Base-by-base conservation (phyloP, 2,888 invertebrate genomes). In the Ferdinandea cuprea region DNA sequence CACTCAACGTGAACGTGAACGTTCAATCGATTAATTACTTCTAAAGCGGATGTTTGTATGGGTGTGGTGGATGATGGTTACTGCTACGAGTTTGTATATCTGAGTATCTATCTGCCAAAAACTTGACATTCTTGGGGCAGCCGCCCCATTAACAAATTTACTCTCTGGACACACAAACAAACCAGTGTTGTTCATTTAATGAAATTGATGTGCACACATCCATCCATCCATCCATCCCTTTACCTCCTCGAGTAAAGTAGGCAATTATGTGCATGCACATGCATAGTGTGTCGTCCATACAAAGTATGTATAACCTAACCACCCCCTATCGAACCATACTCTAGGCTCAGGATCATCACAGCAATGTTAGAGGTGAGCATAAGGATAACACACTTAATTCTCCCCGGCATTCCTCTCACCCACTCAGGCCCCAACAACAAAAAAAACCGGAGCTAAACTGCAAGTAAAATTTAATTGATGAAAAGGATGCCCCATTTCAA, bases 251-350 rank as follows among this genome's bases (percentile, higher is more conserved):
- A 35, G 66, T 59, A 66, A 73, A 73, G 65, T 66, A 59, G 74
- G 74, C 74, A 74, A 74, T 74, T 74, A 74, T 74, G 74, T 74
- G 66, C 74, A 74, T 74, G 66, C 59, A 66, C 66, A 73, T 73
- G 72, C 52, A 73, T 15, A 30, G 56, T 46, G 58, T 46, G 17
- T 19, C 19, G n/a, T 37, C 56, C 30, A 56, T 73, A 42, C 25
- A 61, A 42, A 42, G 13, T 15, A 61, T 25, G n/a, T 25, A 56
- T n/a, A 30, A 54, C 13, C 59, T 44, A 40, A 6, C 50, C 37
- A 28, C 11, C 65, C 58, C 42, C 35, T 32, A 72, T 61, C 25
- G 61, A 61, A 61, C 50, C 61, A 30, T 71, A 40, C 17, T 19
- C 44, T 17, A 17, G 11, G 19, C 21, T 40, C 37, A 37, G 21